Percentiles rank a stretch among this genome's conserved stretches.
phyloP scores from a whole-genome alignment of 2,888 invertebrate species.

The Carabus problematicus region DNA sequence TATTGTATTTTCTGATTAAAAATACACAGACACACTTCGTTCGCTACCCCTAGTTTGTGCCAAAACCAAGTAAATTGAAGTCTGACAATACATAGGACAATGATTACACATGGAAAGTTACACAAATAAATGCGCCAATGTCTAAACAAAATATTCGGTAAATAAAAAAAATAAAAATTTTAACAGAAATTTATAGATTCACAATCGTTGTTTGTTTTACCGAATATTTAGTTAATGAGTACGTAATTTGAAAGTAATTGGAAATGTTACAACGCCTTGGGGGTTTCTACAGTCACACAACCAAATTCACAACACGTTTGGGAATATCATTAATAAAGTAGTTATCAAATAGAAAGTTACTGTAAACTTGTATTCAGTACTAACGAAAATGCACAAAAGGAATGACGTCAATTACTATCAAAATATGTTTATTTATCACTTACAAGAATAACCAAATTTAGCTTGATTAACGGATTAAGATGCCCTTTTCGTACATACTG shows the following conservation, averaged over 20 bases:
- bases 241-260: no score
- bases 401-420: slow-evolving; percentile 39
- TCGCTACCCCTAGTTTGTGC: slow-evolving; percentile 10
- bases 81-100: no score
- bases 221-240: no score
- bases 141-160: no score
- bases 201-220: no score
- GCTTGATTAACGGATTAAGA: slow-evolving; percentile 13
- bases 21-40: slow-evolving; percentile 24
- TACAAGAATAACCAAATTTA: slow-evolving; percentile 34
- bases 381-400: slow-evolving; percentile 25
- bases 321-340: slow-evolving; percentile 9
- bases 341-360: background rate
- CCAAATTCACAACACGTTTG: slow-evolving; percentile 18
- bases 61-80: no score
- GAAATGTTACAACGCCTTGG: background rate
- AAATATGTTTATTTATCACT: slow-evolving; percentile 39
- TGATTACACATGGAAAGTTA: no score
- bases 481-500: slow-evolving; percentile 10
- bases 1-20: slow-evolving; percentile 37
- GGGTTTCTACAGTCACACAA: slow-evolving; percentile 26
- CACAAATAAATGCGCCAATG: no score
- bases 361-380: background rate
- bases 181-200: no score
- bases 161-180: no score